Base-by-base conservation (phyloP, 2,113 vertebrate species). In the Capricornis sumatraensis region DNA sequence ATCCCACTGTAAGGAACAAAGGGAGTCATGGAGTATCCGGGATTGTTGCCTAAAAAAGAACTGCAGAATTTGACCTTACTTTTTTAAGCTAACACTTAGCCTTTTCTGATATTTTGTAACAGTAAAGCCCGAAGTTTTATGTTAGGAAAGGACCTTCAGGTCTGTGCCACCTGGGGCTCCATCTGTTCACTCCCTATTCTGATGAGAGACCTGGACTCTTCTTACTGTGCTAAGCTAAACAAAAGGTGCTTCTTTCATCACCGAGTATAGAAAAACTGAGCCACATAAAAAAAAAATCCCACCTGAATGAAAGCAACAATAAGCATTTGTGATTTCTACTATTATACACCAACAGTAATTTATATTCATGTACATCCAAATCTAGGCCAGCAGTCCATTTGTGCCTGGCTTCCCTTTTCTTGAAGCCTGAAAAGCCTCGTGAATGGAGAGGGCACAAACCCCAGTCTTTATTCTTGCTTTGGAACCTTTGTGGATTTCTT, bases 401-500 rank as follows among this genome's bases (percentile, higher is more conserved):
- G 57, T 78, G 58, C 23, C 62, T n/a, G 47, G 30, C 23, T 45
- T 52, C 36, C 50, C 30, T 82, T 93, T 79, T 28, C 36, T 47
- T 15, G 9, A 78, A 91, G 57, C n/a, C 58, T 83, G 45, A 62
- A 92, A 95, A 86, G 62, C 79, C 40, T 86, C 3, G 0, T n/a
- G 64, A 87, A 87, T 55, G 74, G 82, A 60, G 74, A 67, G 57
- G 79, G 30, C 71, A 52, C 43, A 43, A 19, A 71, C 71, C 43
- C 17, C 16, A 33, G 58, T 43, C 64, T 96, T 95, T 95, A 47
- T 91, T 89, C 85, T 90, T 53, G 57, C 40, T 91, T 78, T 92
- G 74, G 79, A 96, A 83, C 15, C 86, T 91, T 74, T 91, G 76
- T 95, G 91, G 45, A 76, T 94, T 95, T 92, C 90, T 83, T 96